Conservation (phyloP, 2,888 invertebrate genomes). For the Rhyacophila evoluta region DNA sequence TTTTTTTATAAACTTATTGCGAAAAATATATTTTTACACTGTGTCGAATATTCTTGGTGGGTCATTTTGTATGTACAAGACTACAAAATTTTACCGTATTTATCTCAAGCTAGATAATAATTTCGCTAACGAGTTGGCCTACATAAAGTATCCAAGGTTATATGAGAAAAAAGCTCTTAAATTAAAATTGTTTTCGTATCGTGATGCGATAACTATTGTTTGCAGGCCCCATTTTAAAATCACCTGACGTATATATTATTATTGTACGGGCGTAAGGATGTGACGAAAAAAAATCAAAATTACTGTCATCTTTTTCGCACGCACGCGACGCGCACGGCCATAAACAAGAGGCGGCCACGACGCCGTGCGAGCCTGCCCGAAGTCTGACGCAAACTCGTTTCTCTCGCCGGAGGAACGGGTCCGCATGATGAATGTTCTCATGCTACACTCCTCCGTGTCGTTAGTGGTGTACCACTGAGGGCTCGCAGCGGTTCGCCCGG, state of each 20-base stretch:
- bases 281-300: constrained; percentile 36
- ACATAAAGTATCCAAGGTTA: too few relatives aligned
- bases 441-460: constrained; percentile 48
- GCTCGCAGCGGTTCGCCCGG: too few relatives aligned
- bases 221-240: not conserved
- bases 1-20: too few relatives aligned
- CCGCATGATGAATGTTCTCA: constrained; percentile 54
- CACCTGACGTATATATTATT: not conserved
- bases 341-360: constrained; percentile 19
- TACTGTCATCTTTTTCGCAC: constrained; percentile 44
- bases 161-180: too few relatives aligned
- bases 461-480: not conserved
- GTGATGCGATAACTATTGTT: not conserved
- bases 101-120: too few relatives aligned
- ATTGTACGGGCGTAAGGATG: not conserved
- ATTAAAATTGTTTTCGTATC: too few relatives aligned
- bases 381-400: constrained; percentile 52
- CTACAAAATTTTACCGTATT: too few relatives aligned
- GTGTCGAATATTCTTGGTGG: too few relatives aligned
- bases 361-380: constrained; percentile 45
- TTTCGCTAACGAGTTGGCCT: too few relatives aligned
- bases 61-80: too few relatives aligned
- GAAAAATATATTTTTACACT: too few relatives aligned
- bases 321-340: constrained; percentile 23
- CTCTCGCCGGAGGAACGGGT: constrained; percentile 48